Conservation (phyloP, 2,888 invertebrate genomes). For the Stenoptilia bipunctidactyla region DNA sequence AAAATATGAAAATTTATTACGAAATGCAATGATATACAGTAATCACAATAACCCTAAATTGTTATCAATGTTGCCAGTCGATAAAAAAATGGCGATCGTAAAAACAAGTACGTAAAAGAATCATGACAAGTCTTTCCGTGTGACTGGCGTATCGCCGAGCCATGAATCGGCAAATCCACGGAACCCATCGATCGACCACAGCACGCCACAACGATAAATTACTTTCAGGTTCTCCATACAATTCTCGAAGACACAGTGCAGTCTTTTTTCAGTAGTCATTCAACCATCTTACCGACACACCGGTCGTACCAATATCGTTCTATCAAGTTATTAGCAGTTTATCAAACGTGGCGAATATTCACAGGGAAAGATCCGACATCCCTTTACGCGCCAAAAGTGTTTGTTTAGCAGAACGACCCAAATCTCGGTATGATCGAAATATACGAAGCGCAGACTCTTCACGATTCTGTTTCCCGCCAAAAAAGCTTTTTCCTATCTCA, state of each 20-base stretch:
- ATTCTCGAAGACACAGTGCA: conserved; percentile 29
- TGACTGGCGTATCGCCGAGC: too few relatives aligned
- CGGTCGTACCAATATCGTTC: not conserved
- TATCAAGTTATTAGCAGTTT: not conserved
- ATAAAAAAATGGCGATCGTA: too few relatives aligned
- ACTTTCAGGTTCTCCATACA: conserved; percentile 50
- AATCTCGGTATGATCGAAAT: conserved; percentile 41
- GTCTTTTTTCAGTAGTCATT: conserved; percentile 38
- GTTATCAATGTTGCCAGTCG: too few relatives aligned
- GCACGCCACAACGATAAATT: conserved; percentile 61
- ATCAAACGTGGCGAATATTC: not conserved
- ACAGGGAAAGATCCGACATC: conserved; percentile 27
- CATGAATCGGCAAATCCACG: not conserved
- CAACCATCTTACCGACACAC: conserved; percentile 21
- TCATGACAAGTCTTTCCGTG: too few relatives aligned
- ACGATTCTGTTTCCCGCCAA: conserved; percentile 23
- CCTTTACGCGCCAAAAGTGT: conserved; percentile 54
- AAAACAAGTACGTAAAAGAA: too few relatives aligned
- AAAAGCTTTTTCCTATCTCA: not conserved
- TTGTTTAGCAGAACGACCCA: conserved; percentile 42
- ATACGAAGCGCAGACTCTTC: conserved; percentile 45
- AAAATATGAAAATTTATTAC: too few relatives aligned
- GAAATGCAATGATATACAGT: too few relatives aligned
- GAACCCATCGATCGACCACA: conserved; percentile 41
- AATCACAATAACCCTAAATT: too few relatives aligned